Evolutionary conservation across 2,888 invertebrate species (phyloP), one percentile per base, ranked within the genome.

Genomic region (Pyrrhosoma nymphula): DNA sequence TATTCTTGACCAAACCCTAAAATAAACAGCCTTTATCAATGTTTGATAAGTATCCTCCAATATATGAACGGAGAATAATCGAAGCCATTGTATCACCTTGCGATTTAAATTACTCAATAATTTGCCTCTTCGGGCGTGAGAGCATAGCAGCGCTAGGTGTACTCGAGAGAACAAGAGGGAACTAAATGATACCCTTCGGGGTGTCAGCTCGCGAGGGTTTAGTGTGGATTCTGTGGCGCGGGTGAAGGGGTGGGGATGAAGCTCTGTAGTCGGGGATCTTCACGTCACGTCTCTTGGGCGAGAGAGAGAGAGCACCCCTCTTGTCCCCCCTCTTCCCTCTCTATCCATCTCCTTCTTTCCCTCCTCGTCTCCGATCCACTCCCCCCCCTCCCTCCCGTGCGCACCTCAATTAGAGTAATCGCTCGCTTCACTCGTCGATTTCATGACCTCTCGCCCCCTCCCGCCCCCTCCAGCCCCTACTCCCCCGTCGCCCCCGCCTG

Each of bases 401-500:
- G 55, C 35, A 93, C 93, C 93, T 93, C 93, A 93, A 93, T 93
- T 93, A 93, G 69, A 93, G 93, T 93, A 93, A 93, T 93, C 93
- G 93, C 93, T 93, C 91, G 91, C 91, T 91, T 60, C 91, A 63
- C 91, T 91, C 93, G 93, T 93, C 47, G 69, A 93, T 93, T 93
- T 93, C 93, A 55, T 93, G 93, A 93, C 93, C 93, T 91, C 60
- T 63, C 47, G n/a, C 56, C n/a, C 47, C n/a, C 26, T 20, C 14
- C 56, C 55, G n/a, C 12, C 0, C 18, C 14, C 82, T 16, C 60
- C 18, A 0, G 14, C 35, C 16, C 82, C 18, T 82, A 14, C 93
- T 39, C 14, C 60, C 12, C 26, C n/a, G 14, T 26, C 26, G 23
- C 88, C 3, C 88, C 88, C 18, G 23, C 18, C 18, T 4, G 14